A percentile compares a stretch with the other conserved stretches of the same genome.
Evolutionary conservation across 2,888 invertebrate genomes (phyloP).

Genomic region (Labia minor): DNA sequence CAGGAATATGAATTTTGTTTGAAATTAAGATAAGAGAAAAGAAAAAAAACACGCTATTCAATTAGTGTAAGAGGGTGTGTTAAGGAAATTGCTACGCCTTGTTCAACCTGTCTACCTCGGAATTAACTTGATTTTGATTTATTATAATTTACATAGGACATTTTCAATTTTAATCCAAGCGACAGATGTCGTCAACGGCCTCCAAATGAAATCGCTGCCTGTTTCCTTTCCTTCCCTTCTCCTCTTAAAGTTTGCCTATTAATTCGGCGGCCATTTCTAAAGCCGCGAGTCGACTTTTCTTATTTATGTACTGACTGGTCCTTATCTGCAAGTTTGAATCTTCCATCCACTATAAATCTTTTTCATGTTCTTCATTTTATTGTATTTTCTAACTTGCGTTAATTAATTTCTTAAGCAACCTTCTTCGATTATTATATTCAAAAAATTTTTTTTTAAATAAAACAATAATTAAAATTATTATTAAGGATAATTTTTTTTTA

Average conservation of each 20-base stretch:
- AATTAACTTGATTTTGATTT: conserved; percentile 13
- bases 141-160: conserved; percentile 13
- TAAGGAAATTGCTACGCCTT: conserved; percentile 6
- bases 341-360: background rate
- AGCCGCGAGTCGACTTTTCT: background rate
- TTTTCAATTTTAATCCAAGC: background rate
- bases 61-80: conserved; percentile 1
- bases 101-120: background rate
- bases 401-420: background rate
- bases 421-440: no score
- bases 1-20: no score
- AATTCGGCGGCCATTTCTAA: background rate
- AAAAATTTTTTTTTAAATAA: no score
- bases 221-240: background rate
- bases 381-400: background rate
- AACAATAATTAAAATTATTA: no score
- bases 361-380: background rate
- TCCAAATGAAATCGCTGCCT: background rate
- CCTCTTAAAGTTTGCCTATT: background rate
- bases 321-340: background rate
- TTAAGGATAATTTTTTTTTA: no score
- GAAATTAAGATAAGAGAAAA: background rate
- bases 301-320: background rate
- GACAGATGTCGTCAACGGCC: background rate
- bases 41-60: background rate